Evolutionary conservation across 2,888 invertebrate genomes (phyloP), one percentile per base, ranked within the genome.

Genomic region (Lottia gigantea): DNA sequence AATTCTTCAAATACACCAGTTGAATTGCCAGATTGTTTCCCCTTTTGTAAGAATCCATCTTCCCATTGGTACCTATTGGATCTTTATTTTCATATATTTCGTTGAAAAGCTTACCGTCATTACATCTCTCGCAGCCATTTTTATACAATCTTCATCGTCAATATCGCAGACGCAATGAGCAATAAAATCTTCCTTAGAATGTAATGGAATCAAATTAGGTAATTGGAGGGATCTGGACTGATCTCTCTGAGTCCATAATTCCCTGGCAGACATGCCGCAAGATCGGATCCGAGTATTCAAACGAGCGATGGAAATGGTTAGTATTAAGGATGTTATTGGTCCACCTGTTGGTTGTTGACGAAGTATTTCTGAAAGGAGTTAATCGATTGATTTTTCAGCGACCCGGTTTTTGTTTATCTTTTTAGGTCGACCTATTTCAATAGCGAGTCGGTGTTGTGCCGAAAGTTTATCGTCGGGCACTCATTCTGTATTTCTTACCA

Each of bases 321-420:
- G 75, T 25, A 74, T 19, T 23, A 47, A 45, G 19, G 67, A 67
- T 6, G 75, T 63, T 16, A 78, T n/a, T 12, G 73, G 12, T 8
- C 68, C 73, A 46, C 67, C 62, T 12, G 16, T 63, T 26, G 76
- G 74, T 26, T 80, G 74, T 40, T 75, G 70, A 2, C 76, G 75
- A 25, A 81, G 64, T 11, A 80, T 63, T 67, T 81, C 78, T 46
- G 70, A 71, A 62, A 75, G 74, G 4, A 82, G 68, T 71, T 82
- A 80, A 25, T 71, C 71, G 19, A 82, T 71, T n/a, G 79, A 78
- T 49, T 73, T 76, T 72, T 80, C 79, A 16, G 79, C 80, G 0
- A 80, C 75, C n/a, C 78, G 78, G 67, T 80, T 81, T 66, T 80
- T 79, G 67, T 76, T 77, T 2, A 25, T 7, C 23, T 80, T 79